phyloP scores from a whole-genome alignment of 2,113 vertebrate genomes.

The Oreocharis arfaki region DNA sequence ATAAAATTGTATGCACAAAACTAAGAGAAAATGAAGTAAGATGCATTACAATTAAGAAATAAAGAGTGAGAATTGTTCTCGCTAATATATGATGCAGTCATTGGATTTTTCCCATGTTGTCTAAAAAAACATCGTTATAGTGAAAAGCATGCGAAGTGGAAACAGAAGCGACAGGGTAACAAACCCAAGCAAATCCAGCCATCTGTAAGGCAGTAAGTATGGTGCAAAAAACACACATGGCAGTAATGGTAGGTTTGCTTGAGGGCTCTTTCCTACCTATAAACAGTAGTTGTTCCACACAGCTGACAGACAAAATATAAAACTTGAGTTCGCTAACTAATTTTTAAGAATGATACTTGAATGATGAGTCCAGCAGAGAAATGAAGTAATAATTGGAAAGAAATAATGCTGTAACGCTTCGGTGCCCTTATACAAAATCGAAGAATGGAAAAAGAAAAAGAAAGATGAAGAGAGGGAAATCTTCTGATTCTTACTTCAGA shows the following conservation, averaged over 20 bases:
- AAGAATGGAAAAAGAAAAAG: background rate
- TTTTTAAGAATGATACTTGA: background rate
- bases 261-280: background rate
- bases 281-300: background rate
- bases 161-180: background rate
- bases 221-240: background rate
- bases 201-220: background rate
- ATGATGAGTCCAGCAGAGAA: background rate
- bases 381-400: background rate
- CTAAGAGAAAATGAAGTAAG: background rate
- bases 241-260: background rate
- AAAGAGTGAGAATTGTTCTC: background rate
- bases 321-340: background rate
- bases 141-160: background rate
- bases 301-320: background rate
- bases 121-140: background rate
- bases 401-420: background rate
- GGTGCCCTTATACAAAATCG: background rate
- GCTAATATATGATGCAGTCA: accelerated
- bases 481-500: background rate
- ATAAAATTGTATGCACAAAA: background rate
- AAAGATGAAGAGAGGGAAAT: background rate
- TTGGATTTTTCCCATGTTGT: background rate
- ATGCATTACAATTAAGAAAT: background rate
- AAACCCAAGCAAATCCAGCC: background rate